Evolutionary conservation across 2,113 vertebrate species (phyloP).

Genomic region (Saimiri boliviensis): DNA sequence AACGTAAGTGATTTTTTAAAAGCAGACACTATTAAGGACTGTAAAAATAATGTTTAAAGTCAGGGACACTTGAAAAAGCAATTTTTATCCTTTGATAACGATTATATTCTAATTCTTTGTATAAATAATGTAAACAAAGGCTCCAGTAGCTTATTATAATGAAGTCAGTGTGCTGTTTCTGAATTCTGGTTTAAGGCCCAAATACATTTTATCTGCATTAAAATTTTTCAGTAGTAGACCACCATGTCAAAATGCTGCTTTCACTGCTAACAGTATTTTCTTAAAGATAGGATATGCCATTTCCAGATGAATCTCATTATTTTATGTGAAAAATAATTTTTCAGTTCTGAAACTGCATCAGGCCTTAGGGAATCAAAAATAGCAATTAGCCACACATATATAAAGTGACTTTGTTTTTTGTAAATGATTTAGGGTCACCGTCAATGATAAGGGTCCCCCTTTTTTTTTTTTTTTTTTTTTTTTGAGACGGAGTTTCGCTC

Average conservation of each 20-base stretch:
- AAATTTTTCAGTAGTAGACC: background rate
- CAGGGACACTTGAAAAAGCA: background rate
- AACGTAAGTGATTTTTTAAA: conserved; percentile 45
- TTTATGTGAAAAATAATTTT: background rate
- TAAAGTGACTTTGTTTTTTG: background rate
- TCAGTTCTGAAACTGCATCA: background rate
- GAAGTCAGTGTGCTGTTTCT: background rate
- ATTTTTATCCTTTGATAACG: background rate
- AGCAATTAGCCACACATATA: background rate
- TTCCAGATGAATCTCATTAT: background rate
- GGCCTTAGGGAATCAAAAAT: background rate
- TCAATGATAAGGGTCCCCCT: background rate
- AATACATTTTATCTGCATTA: background rate
- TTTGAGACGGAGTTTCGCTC: too few relatives aligned
- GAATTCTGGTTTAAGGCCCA: background rate
- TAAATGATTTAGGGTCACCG: background rate
- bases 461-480: too few relatives aligned
- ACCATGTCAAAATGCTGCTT: background rate
- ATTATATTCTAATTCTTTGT: background rate
- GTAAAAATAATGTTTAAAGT: conserved; percentile 56
- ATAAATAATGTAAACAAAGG: background rate
- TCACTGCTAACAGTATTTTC: background rate
- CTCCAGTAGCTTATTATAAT: background rate
- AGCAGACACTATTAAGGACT: background rate
- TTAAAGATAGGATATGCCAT: background rate